Evolutionary conservation across 92 coral and sea anemone species (phyloP).

Genomic region (Porites evermanni): DNA sequence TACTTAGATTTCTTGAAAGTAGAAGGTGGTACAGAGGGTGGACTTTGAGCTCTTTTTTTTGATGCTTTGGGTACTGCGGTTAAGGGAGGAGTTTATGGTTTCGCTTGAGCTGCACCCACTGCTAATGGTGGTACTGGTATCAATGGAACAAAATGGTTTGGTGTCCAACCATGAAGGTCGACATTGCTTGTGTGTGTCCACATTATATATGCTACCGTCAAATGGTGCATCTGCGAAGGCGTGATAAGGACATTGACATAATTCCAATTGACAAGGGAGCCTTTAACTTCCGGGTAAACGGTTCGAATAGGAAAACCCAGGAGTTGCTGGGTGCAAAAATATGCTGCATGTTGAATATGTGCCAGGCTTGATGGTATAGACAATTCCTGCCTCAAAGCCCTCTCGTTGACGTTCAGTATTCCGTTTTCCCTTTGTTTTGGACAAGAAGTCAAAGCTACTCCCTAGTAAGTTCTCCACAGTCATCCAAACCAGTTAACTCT

Average conservation of each 20-base stretch:
- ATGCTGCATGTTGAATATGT: conserved; percentile 76
- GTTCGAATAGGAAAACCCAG: conserved; percentile 53
- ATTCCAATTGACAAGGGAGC: conserved; percentile 49
- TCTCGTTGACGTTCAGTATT: conserved; percentile 48
- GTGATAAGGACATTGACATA: conserved; percentile 52
- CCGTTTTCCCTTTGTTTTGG: conserved; percentile 28
- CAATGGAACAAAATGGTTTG: conserved; percentile 71
- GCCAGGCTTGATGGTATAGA: conserved; percentile 68
- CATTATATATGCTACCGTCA: conserved; percentile 52
- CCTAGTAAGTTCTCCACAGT: conserved; percentile 34
- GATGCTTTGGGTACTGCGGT: conserved; percentile 30
- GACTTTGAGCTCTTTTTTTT: conserved; percentile 38
- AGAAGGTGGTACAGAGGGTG: conserved; percentile 34
- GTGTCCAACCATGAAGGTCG: conserved; percentile 65
- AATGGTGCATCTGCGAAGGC: conserved; percentile 34
- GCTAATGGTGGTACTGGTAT: conserved; percentile 34
- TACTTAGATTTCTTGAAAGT: conserved; percentile 34
- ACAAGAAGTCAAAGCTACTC: conserved; percentile 71
- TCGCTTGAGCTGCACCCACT: conserved; percentile 37
- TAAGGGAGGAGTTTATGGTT: conserved; percentile 43
- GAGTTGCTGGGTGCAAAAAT: conserved; percentile 66
- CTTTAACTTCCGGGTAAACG: conserved; percentile 36
- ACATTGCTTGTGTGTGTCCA: conserved; percentile 62
- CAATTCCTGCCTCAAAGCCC: conserved; percentile 64
- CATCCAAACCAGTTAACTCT: conserved; percentile 63